phyloP scores from a whole-genome alignment of 2,797 vertebrate species.

The Argyrosomus regius region DNA sequence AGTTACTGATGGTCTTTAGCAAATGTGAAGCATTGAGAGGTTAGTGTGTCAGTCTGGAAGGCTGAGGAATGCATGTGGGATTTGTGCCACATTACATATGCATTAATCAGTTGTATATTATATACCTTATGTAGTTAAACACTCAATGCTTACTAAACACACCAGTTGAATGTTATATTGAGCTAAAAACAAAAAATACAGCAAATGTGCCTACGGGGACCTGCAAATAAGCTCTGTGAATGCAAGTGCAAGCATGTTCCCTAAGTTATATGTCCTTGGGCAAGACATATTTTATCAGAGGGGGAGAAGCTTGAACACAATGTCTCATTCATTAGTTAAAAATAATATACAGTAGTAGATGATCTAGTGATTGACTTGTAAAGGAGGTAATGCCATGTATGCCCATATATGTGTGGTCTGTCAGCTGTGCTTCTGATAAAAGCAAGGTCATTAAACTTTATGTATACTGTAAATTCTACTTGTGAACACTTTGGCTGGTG shows the following conservation, averaged over 20 bases:
- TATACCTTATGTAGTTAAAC: neutral
- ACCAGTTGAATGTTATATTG: neutral
- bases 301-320: neutral
- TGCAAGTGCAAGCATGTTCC: constrained; percentile 9
- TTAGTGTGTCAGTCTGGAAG: constrained; percentile 24
- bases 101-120: neutral
- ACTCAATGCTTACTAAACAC: neutral
- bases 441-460: constrained; percentile 26
- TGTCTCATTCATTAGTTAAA: neutral
- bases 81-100: constrained; percentile 6
- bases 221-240: neutral
- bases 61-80: constrained; percentile 1
- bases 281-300: constrained; percentile 16
- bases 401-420: neutral
- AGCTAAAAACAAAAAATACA: constrained; percentile 1
- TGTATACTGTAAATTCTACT: constrained; percentile 57
- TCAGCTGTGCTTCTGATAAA: constrained; percentile 17
- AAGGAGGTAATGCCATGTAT: neutral
- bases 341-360: neutral
- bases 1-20: neutral
- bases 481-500: constrained; percentile 20
- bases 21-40: neutral
- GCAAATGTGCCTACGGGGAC: neutral
- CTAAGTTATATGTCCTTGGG: constrained; percentile 1
- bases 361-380: neutral